Base-by-base conservation (phyloP, 2,797 vertebrate species). In the Helostoma temminkii region DNA sequence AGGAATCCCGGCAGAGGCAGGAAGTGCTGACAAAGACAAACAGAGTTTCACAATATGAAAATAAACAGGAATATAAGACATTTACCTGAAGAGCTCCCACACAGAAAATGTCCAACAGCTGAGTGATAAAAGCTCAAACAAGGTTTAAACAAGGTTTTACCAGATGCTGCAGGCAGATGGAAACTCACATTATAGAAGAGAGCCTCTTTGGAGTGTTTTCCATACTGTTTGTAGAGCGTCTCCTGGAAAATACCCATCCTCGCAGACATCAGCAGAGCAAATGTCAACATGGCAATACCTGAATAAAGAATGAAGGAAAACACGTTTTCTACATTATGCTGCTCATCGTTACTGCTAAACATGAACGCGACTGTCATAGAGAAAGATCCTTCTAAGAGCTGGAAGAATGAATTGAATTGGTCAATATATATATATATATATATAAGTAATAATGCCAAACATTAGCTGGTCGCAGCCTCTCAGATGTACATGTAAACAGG, bases 191-290 rank as follows among this genome's bases (percentile, higher is more conserved):
- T 99, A 83, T 99, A 99, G 85, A 98, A 99, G 26, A 99, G 92
- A 4, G 97, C 97, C 71, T 99, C 97, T 67, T 96, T 98, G 46
- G 97, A 95, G 88, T 98, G 96, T 66, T 99, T 98, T 24, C 97
- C 97, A 16, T 95, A 96, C 69, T 93, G 74, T 77, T 96, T 94
- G 82, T 99, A 99, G 3, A 99, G 84, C 0, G 80, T 99, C 89
- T 99, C 98, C 76, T 99, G 98, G 88, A 99, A 99, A 81, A 99
- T 97, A 0, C 98, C 98, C 98, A 99, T 99, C 80, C 97, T 94
- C 1, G 98, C 98, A 9, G 98, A 99, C 96, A 97, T 95, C 64
- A 99, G 90, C 73, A 99, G 94, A 19, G 98, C 98, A 25, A 99
- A 98, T 1, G 96, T 98, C 92, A 99, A 88, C 8, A 98, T 97